Base-by-base conservation (phyloP, 2,888 invertebrate genomes). In the Agrotis exclamationis region DNA sequence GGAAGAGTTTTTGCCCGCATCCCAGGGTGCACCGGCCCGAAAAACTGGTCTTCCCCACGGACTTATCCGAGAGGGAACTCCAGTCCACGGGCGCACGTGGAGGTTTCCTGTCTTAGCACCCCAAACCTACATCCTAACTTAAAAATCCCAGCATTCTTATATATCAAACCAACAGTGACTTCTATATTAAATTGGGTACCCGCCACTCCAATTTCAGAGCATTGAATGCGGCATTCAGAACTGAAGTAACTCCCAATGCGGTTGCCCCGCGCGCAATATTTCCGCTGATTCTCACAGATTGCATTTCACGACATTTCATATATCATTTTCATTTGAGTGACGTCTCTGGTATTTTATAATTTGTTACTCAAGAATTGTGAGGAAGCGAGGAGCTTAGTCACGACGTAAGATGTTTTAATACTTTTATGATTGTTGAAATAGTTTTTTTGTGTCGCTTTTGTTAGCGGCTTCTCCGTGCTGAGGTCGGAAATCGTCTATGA, bases 271-370 rank as follows among this genome's bases (percentile, higher is more conserved):
- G 80, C 75, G 89, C 88, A 91, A 92, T 92, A 92, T 91, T 89
- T 89, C 90, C 87, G 76, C 88, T 89, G 91, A 91, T 91, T 89
- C 89, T 89, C 87, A 79, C 89, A 89, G 91, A 92, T 92, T 92
- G 91, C 91, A 89, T 90, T 89, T 87, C 87, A 81, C 88, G 90
- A 91, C 91, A 86, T 92, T 91, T 90, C 91, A 91, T 91, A 87
- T 86, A 87, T 88, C 88, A 89, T 88, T 89, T 89, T 86, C 85
- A 83, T 85, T 70, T 84, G 87, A 89, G 80, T 87, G 90, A 87
- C 89, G 74, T 81, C 64, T 59, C 74, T 68, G 67, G 77, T 76
- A 82, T 85, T 87, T 83, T 76, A 83, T 88, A 85, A 87, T 89
- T 80, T 83, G 83, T 75, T 79, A 72, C 83, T 78, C 63, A 81